Evolutionary conservation across 1,140 invertebrate genomes (phyloP), one percentile per base, ranked within the genome.

Genomic region (Pseudoatta argentina): DNA sequence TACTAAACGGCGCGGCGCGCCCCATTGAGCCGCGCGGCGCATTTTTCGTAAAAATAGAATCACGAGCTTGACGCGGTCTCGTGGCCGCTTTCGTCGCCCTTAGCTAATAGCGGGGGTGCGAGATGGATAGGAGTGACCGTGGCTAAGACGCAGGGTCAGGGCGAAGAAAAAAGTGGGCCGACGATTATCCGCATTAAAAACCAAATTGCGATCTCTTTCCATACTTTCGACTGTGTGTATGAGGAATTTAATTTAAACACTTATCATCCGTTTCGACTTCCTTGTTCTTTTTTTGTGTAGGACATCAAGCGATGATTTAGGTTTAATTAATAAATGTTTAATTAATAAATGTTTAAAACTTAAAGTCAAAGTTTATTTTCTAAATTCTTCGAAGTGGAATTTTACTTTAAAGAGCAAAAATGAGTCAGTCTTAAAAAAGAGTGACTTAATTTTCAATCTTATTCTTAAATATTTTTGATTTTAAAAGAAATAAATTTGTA

Each of bases 41-140:
- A 89, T 86, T 91, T 93, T 92, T 91, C 89, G 86, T 93, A 92
- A 93, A 93, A 93, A 93, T 93, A 93, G 93, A 93, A 87, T 88
- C 67, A 82, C 87, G 81, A 83, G 55, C 44, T 7, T 27, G 27
- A 51, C 57, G 53, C 63, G 72, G 51, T 78, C 86, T 88, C 87
- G 55, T 86, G 73, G 51, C 66, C 71, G 82, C 77, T 88, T 86
- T 87, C 88, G 64, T 85, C 79, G 63, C 87, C 55, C 61, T 82
- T 75, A 75, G 48, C 75, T 72, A 69, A 34, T 61, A 51, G 81
- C 64, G 87, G 75, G 89, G 61, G 81, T 66, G 86, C 73, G 59
- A 27, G 16, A 73, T 63, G n/a, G 51, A 63, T 77, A 88, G 77
- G 67, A 86, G 81, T 86, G 82, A 88, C 86, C 89, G 86, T n/a